Conservation (phyloP, 2,888 invertebrate species). For the Mycogona germanica region DNA sequence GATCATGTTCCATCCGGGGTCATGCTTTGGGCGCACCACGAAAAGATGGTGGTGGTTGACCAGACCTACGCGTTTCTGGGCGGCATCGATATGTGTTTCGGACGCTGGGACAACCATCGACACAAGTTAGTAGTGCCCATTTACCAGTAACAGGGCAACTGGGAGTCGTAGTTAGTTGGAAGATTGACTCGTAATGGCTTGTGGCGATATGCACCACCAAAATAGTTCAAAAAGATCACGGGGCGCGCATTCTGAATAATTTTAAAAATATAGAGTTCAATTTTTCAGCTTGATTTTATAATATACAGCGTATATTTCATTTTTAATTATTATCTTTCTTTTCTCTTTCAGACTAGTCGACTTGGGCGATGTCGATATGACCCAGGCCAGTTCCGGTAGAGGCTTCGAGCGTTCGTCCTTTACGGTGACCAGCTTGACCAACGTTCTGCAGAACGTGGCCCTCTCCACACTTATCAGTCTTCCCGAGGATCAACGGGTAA, state of each 20-base stretch:
- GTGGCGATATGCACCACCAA: too few relatives aligned
- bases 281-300: too few relatives aligned
- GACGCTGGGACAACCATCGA: slow-evolving; percentile 86
- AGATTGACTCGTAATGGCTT: too few relatives aligned
- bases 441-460: neutral
- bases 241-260: too few relatives aligned
- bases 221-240: too few relatives aligned
- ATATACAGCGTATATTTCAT: too few relatives aligned
- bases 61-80: slow-evolving; percentile 89
- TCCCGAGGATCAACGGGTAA: too few relatives aligned
- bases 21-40: slow-evolving; percentile 96
- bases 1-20: slow-evolving; percentile 89
- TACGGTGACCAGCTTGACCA: neutral
- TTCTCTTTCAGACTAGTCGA: slow-evolving; percentile 3
- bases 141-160: too few relatives aligned
- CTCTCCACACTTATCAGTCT: too few relatives aligned
- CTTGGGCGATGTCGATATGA: neutral
- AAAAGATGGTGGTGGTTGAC: slow-evolving; percentile 91
- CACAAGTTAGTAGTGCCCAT: slow-evolving; percentile 50
- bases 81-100: slow-evolving; percentile 92
- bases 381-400: neutral
- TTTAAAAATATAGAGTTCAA: too few relatives aligned
- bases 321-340: neutral
- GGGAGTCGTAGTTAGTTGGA: slow-evolving; percentile 7
- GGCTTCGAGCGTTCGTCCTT: neutral